Evolutionary conservation across 2,888 invertebrate genomes (phyloP).

Genomic region (Eucera pruinosa): DNA sequence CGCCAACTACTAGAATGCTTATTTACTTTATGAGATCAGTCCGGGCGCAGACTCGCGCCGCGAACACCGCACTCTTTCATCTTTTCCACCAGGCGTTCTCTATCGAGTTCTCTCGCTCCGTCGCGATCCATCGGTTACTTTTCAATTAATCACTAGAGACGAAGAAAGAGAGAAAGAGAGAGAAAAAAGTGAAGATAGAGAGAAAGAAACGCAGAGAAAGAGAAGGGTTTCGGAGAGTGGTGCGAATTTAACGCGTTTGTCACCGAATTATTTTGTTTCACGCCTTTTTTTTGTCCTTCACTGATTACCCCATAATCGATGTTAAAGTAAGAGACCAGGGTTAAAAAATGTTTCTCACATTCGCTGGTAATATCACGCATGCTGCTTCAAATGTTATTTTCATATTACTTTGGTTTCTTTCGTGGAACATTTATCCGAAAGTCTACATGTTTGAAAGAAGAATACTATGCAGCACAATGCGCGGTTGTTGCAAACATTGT

Average conservation of each 20-base stretch:
- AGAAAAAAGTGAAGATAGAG: slow-evolving; percentile 12
- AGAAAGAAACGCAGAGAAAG: neutral
- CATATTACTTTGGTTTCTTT: too few species aligned
- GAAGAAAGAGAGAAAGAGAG: slow-evolving; percentile 3
- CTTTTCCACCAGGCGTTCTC: slow-evolving; percentile 12
- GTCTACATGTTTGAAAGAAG: too few species aligned
- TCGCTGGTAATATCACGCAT: too few species aligned
- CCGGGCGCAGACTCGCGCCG: slow-evolving; percentile 36
- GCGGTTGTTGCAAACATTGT: too few species aligned
- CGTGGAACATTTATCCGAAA: too few species aligned
- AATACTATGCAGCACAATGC: too few species aligned
- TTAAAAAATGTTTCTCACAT: too few species aligned
- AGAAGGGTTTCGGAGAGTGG: neutral
- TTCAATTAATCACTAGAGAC: neutral
- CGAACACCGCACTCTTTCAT: slow-evolving; percentile 45
- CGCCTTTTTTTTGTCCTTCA: neutral
- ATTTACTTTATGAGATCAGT: slow-evolving; percentile 68
- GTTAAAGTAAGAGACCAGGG: too few species aligned
- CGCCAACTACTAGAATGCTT: slow-evolving; percentile 54
- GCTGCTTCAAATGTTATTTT: too few species aligned
- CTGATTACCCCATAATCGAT: too few species aligned
- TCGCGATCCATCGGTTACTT: slow-evolving; percentile 4
- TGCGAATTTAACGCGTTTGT: too few species aligned
- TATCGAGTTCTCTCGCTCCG: slow-evolving; percentile 22
- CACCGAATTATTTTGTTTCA: too few species aligned